A percentile compares a stretch with the other conserved stretches of the same genome.
These are phyloP conservation scores for Calephelis virginiensis DNA, from an alignment of 1,140 invertebrate species.

Conservation along the genomic window DNA sequence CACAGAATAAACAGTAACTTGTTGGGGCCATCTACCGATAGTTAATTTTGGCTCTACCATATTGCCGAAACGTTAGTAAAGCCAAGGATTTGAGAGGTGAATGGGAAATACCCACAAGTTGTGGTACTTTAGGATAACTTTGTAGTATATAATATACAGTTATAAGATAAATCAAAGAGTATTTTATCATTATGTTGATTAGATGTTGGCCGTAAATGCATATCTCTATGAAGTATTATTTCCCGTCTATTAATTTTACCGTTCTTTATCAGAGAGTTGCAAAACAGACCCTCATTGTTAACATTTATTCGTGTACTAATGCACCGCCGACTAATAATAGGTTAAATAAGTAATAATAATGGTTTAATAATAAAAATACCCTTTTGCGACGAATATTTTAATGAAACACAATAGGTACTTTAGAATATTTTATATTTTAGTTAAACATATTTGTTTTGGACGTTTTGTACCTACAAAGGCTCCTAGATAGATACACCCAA, in stretches of 20 bases:
- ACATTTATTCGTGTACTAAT: conserved; percentile 2
- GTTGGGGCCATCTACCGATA: too few species aligned
- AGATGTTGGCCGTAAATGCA: too few species aligned
- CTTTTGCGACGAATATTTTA: neutral
- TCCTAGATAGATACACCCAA: neutral
- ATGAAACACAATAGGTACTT: neutral
- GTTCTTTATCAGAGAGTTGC: neutral
- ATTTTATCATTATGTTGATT: too few species aligned
- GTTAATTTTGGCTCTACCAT: too few species aligned
- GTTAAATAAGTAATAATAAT: conserved; percentile 4
- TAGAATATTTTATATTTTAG: neutral
- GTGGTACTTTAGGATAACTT: too few species aligned
- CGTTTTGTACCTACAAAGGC: neutral
- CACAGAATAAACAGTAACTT: too few species aligned
- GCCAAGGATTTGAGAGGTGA: too few species aligned
- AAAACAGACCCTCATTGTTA: neutral
- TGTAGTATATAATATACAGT: too few species aligned
- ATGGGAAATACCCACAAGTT: too few species aligned
- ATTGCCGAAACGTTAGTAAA: too few species aligned
- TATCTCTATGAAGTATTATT: neutral
- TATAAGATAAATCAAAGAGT: too few species aligned
- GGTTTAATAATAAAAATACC: neutral
- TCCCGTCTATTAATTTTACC: neutral
- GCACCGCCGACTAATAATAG: conserved; percentile 28
- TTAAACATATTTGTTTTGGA: neutral